phyloP scores from a whole-genome alignment of 2,888 invertebrate species.

The Drosophila cracens region DNA sequence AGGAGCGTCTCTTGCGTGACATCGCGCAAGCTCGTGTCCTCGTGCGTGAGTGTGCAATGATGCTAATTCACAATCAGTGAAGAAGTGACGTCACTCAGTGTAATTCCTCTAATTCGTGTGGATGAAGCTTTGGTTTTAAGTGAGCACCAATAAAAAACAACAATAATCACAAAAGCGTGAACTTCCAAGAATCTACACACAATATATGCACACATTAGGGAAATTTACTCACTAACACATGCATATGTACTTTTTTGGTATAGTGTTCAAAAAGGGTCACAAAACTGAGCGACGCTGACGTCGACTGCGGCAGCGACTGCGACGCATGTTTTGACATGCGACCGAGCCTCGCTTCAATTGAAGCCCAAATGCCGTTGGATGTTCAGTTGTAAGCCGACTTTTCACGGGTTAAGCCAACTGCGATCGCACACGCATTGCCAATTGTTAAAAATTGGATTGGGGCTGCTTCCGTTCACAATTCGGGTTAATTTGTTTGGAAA shows the following conservation, averaged over 20 bases:
- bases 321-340: constrained; percentile 48
- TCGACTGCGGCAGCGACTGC: constrained; percentile 14
- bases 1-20: constrained; percentile 64
- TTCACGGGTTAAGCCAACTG: constrained; percentile 65
- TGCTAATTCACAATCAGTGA: constrained; percentile 44
- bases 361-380: constrained; percentile 47
- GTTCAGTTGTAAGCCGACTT: constrained; percentile 73
- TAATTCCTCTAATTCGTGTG: constrained; percentile 28
- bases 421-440: constrained; percentile 47
- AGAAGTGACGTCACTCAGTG: constrained; percentile 48
- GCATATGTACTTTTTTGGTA: constrained; percentile 18
- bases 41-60: constrained; percentile 55
- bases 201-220: constrained; percentile 1
- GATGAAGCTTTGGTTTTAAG: constrained; percentile 18
- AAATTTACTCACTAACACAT: constrained; percentile 9
- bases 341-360: constrained; percentile 70
- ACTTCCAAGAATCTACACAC: constrained; percentile 32
- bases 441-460: constrained; percentile 30
- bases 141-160: constrained; percentile 41
- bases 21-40: constrained; percentile 65
- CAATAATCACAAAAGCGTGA: constrained; percentile 13
- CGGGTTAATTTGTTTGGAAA: constrained; percentile 78
- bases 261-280: constrained; percentile 59
- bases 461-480: constrained; percentile 68
- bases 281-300: constrained; percentile 35